Base-by-base conservation (phyloP, 1,140 invertebrate species). In the Portunus trituberculatus region DNA sequence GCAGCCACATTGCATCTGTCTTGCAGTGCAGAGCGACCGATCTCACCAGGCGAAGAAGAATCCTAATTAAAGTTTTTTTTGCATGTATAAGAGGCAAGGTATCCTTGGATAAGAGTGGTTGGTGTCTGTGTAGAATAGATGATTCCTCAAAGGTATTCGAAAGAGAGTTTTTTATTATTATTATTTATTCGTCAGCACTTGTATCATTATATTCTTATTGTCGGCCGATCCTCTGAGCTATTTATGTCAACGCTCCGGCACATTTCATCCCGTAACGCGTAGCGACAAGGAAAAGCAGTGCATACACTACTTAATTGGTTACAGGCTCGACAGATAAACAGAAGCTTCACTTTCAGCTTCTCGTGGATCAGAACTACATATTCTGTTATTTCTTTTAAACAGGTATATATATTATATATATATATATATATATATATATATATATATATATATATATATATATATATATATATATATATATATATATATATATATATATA, bases 391-490 rank as follows among this genome's bases (percentile, higher is more conserved):
- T 52, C 45, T 8, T 31, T 48, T 25, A 25, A 52, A n/a, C 20
- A 52, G 20, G 20, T 48, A 52, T 46, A 52, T 46, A 45, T 46
- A 7, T 10, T 48, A 90, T 90, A 7, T 48, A 90, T 90, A 7
- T 48, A 90, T 90, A 90, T 48, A 90, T 48, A 46, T 48, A 90
- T 48, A 90, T 48, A 90, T 48, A 90, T 48, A 90, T 48, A 90
- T 48, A 90, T 48, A 90, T 48, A 90, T 48, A 90, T 48, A 90
- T 90, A 90, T 90, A 90, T 90, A 90, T 90, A 4, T 90, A 90
- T 90, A 90, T 90, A 46, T 59, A 59, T 59, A 46, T 90, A 90
- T 90, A 46, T 45, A 90, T 45, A 28, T 90, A 45, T 90, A 28
- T 90, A 45, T 90, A 28, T 90, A 45, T 90, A 28, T 90, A 45